These are phyloP conservation scores for Micropterix aruncella DNA, from an alignment of 2,888 invertebrate species.

Conservation along the genomic window DNA sequence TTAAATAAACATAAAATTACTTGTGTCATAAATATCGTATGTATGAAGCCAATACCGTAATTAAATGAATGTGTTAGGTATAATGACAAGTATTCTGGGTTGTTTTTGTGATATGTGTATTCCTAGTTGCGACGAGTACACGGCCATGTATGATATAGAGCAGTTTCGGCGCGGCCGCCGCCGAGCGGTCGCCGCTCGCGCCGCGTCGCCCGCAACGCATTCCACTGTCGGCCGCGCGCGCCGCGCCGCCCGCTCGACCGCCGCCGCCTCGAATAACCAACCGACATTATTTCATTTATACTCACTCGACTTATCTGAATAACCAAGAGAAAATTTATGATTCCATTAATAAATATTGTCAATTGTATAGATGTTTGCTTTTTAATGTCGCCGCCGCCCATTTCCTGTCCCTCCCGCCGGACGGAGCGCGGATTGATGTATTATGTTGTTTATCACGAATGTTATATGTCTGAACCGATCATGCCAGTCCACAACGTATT, in stretches of 20 bases:
- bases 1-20: background rate
- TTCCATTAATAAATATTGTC: conserved; percentile 46
- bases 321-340: conserved; percentile 39
- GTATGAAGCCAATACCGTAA: background rate
- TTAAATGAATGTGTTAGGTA: background rate
- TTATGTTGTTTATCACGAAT: background rate
- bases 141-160: background rate
- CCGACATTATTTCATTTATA: conserved; percentile 36
- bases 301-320: conserved; percentile 41
- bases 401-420: background rate
- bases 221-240: conserved; percentile 1
- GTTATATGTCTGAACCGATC: background rate
- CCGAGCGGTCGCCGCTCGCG: conserved; percentile 21
- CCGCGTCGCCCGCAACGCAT: conserved; percentile 4
- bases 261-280: conserved; percentile 15
- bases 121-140: background rate
- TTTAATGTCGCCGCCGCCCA: background rate
- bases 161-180: conserved; percentile 21
- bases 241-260: conserved; percentile 17
- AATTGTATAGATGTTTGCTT: conserved; percentile 23
- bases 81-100: background rate
- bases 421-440: conserved; percentile 1
- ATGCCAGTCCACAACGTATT: background rate
- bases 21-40: background rate
- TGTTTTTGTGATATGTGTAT: background rate